Evolutionary conservation across 2,888 invertebrate genomes (phyloP).

Genomic region (Eledona agricola): DNA sequence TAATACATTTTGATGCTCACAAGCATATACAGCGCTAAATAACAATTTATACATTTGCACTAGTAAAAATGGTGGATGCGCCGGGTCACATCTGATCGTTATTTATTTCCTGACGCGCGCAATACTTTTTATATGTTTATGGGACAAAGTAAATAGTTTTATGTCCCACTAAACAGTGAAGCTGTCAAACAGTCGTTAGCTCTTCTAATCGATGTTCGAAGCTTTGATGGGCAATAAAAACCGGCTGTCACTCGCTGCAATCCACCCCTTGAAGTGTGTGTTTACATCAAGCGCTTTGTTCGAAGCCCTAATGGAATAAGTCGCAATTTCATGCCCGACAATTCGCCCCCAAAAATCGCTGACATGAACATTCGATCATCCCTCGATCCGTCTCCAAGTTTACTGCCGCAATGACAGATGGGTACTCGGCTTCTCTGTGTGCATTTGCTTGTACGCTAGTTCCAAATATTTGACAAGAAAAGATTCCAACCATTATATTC

Average conservation of each 20-base stretch:
- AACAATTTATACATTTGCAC: no score
- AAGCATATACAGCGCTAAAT: no score
- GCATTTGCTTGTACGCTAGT: slow-evolving; percentile 13
- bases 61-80: no score
- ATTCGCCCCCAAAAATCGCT: slow-evolving; percentile 2
- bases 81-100: no score
- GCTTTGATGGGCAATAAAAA: slow-evolving; percentile 19
- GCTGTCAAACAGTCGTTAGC: slow-evolving; percentile 1
- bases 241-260: slow-evolving; percentile 4
- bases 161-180: background rate
- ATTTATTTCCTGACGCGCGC: no score
- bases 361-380: slow-evolving; percentile 14
- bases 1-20: no score
- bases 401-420: slow-evolving; percentile 9
- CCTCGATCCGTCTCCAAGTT: background rate
- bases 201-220: slow-evolving; percentile 2
- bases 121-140: no score
- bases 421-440: slow-evolving; percentile 16
- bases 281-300: slow-evolving; percentile 13
- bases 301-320: slow-evolving; percentile 10
- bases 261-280: slow-evolving; percentile 15
- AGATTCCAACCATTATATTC: slow-evolving; percentile 50
- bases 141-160: no score
- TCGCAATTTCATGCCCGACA: slow-evolving; percentile 14
- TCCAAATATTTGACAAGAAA: slow-evolving; percentile 42